phyloP scores from a whole-genome alignment of 2,113 vertebrate genomes.

The Pelusios castaneus region DNA sequence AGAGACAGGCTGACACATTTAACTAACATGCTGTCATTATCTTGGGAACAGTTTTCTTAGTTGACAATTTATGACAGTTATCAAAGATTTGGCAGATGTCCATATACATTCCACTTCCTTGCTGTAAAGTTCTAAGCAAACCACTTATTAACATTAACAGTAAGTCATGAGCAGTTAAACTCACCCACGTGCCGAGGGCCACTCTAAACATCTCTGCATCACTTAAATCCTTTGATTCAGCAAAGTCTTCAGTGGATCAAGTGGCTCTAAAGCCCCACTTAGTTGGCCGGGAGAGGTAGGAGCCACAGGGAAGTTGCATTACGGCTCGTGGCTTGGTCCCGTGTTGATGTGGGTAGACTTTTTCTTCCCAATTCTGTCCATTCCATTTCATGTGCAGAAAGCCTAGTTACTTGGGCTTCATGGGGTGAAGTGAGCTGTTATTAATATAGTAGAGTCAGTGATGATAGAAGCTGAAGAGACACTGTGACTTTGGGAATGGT shows the following conservation, averaged over 20 bases:
- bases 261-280: not conserved
- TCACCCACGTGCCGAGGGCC: not conserved
- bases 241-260: not conserved
- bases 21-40: not conserved
- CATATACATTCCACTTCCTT: not conserved
- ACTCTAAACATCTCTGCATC: not conserved
- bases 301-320: too few species aligned
- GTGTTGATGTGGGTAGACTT: not conserved
- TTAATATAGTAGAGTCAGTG: accelerated
- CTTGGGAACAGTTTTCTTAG: not conserved
- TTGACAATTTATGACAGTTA: not conserved
- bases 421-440: not conserved
- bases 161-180: not conserved
- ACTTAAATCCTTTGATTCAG: not conserved
- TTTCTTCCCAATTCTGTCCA: not conserved
- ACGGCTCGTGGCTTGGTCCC: not conserved
- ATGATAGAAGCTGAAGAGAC: not conserved
- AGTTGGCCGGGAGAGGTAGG: too few species aligned
- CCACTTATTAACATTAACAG: not conserved
- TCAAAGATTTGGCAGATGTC: not conserved
- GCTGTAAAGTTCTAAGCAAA: not conserved
- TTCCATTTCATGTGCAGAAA: not conserved
- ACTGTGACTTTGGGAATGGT: not conserved
- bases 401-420: not conserved
- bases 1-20: not conserved